These are phyloP conservation scores for Rhinoraja longicauda DNA, from an alignment of 2,797 vertebrate species.

Conservation along the genomic window DNA sequence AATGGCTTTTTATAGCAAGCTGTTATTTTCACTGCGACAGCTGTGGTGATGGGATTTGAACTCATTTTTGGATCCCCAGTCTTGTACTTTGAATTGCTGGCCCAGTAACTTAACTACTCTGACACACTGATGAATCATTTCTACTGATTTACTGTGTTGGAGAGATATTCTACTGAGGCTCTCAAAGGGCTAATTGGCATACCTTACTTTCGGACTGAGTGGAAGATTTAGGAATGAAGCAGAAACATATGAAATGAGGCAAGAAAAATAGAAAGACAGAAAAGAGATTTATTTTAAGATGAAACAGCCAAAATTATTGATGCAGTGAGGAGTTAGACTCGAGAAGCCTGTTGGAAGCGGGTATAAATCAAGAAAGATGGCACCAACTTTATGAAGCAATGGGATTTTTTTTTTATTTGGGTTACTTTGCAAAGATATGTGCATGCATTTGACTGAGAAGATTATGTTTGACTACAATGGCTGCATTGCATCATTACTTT, in stretches of 20 bases:
- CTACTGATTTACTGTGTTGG: background rate
- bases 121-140: background rate
- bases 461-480: background rate
- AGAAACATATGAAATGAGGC: background rate
- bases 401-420: background rate
- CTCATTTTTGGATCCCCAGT: no score
- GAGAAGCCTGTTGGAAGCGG: background rate
- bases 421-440: background rate
- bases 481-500: background rate
- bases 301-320: background rate
- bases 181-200: background rate
- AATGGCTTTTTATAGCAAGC: no score
- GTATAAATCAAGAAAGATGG: background rate
- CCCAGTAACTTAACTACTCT: no score
- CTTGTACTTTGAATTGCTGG: no score
- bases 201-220: background rate
- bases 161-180: background rate
- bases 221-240: background rate
- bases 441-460: background rate
- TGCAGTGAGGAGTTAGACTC: background rate
- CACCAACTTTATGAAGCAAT: no score
- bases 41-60: no score
- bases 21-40: no score
- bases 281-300: background rate
- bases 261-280: background rate